Percentiles rank a stretch among this genome's conserved stretches.
phyloP scores from a whole-genome alignment of 2,113 vertebrate genomes.

The Varanus salvator region DNA sequence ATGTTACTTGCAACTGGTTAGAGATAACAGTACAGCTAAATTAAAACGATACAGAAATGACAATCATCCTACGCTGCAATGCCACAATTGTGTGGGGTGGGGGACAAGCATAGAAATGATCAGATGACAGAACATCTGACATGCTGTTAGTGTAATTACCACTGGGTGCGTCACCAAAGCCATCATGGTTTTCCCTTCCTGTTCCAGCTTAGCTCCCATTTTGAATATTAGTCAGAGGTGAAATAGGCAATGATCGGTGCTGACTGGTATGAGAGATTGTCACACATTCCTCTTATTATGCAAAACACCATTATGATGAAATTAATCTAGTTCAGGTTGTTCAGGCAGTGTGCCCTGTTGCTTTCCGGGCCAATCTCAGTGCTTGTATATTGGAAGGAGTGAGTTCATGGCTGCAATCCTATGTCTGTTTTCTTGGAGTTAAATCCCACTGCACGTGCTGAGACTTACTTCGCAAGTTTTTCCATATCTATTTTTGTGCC shows the following conservation, averaged over 20 bases:
- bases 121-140: neutral
- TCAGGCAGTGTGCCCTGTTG: neutral
- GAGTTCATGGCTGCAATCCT: too few species aligned
- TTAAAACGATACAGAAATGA: neutral
- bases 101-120: neutral
- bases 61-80: neutral
- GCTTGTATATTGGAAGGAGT: too few species aligned
- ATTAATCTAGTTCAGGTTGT: neutral
- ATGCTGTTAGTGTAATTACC: neutral
- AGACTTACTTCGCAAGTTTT: too few species aligned
- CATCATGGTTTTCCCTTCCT: neutral
- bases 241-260: neutral
- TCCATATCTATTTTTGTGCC: too few species aligned
- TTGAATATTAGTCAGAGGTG: slow-evolving; percentile 7
- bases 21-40: neutral
- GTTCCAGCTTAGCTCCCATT: neutral
- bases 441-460: too few species aligned
- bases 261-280: neutral
- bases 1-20: neutral
- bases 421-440: neutral
- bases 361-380: too few species aligned
- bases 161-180: neutral
- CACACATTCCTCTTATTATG: neutral
- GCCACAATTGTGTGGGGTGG: neutral
- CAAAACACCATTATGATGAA: neutral